These are phyloP conservation scores for Lophius americanus DNA, from an alignment of 2,797 vertebrate species.

Conservation along the genomic window DNA sequence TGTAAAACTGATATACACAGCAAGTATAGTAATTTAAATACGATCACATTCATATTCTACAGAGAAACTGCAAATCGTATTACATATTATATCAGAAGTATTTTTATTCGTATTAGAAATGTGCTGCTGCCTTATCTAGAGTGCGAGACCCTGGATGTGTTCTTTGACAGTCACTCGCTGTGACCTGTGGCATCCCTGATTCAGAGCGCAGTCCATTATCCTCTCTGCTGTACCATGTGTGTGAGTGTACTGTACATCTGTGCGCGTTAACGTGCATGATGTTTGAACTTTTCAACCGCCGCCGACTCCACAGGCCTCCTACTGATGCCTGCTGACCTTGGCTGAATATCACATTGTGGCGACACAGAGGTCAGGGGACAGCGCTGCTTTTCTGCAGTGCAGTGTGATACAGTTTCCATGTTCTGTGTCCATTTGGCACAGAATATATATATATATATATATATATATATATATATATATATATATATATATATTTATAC, in stretches of 20 bases:
- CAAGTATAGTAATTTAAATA: slow-evolving; percentile 48
- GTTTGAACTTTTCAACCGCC: slow-evolving; percentile 74
- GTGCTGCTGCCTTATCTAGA: slow-evolving; percentile 29
- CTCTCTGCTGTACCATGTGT: slow-evolving; percentile 18
- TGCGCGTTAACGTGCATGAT: slow-evolving; percentile 48
- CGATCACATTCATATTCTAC: slow-evolving; percentile 50
- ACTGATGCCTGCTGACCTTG: slow-evolving; percentile 77
- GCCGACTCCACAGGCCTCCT: slow-evolving; percentile 55
- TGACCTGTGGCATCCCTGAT: slow-evolving; percentile 44
- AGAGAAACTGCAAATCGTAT: slow-evolving; percentile 36
- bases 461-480: too few species aligned
- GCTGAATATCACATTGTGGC: slow-evolving; percentile 68
- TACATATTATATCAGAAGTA: slow-evolving; percentile 51
- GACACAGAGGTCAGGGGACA: slow-evolving; percentile 59
- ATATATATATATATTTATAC: too few species aligned
- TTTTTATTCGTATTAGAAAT: slow-evolving; percentile 25
- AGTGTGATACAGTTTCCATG: slow-evolving; percentile 23
- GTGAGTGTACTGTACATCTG: slow-evolving; percentile 25
- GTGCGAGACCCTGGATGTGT: slow-evolving; percentile 32
- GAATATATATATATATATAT: too few species aligned
- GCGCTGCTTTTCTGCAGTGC: slow-evolving; percentile 44
- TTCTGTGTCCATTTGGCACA: slow-evolving; percentile 34
- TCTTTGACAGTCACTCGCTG: slow-evolving; percentile 50
- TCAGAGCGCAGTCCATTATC: slow-evolving; percentile 45
- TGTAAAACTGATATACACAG: slow-evolving; percentile 41